Evolutionary conservation across 2,888 invertebrate genomes (phyloP).

Genomic region (Macrophya annulata): DNA sequence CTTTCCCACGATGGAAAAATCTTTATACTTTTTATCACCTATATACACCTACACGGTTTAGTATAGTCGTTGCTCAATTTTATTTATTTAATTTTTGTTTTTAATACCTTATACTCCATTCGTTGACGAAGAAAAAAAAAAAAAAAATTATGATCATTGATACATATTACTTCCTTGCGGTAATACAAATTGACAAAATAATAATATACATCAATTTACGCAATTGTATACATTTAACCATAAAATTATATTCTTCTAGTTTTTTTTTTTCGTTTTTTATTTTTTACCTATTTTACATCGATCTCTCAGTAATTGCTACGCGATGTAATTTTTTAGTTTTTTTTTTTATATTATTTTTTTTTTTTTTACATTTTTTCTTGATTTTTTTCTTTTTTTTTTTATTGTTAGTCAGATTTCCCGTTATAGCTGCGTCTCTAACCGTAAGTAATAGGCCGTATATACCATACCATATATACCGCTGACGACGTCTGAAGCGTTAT

Average conservation of each 20-base stretch:
- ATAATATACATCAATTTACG: neutral
- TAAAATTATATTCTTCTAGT: neutral
- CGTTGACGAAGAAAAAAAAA: too few species aligned
- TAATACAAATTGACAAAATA: neutral
- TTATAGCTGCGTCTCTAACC: constrained; percentile 19
- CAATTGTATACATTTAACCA: neutral
- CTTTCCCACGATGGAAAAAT: constrained; percentile 18
- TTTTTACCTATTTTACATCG: neutral
- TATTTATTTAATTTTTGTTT: neutral
- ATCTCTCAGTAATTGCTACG: neutral
- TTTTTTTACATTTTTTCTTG: neutral
- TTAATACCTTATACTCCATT: too few species aligned
- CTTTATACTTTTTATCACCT: neutral
- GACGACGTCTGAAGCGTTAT: constrained; percentile 26
- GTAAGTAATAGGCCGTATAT: constrained; percentile 1
- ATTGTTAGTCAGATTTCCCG: constrained; percentile 3
- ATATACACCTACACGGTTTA: too few species aligned
- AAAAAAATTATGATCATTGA: neutral
- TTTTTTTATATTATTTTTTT: neutral
- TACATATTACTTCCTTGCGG: neutral
- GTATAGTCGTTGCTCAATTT: neutral
- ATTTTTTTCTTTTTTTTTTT: neutral
- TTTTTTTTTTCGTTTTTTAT: neutral
- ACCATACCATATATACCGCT: neutral
- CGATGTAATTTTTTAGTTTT: neutral